A percentile compares a stretch with the other conserved stretches of the same genome.
Conservation (phyloP, 35 echinoderm and acorn worm species). For the Holothuria glaberrima region DNA sequence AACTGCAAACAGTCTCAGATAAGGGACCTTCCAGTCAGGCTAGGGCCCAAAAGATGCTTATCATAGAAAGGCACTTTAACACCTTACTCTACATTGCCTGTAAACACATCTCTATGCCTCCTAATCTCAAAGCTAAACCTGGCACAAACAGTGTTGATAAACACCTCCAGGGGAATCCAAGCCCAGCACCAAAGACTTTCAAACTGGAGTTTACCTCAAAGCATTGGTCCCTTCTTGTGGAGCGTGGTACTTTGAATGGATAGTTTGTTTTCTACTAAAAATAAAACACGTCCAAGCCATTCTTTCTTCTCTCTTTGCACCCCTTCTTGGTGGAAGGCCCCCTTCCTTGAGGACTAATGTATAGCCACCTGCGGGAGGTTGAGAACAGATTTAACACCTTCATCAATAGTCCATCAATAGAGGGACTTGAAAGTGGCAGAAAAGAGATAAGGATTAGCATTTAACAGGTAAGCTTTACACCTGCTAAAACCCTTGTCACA, state of each 20-base stretch:
- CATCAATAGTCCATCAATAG: background rate
- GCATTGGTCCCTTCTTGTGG: background rate
- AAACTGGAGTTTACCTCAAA: background rate
- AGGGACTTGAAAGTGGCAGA: slow-evolving; percentile 2
- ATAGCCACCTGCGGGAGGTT: slow-evolving; percentile 8
- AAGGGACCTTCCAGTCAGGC: too few relatives aligned
- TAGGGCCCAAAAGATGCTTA: too few relatives aligned
- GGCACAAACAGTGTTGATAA: slow-evolving; percentile 12
- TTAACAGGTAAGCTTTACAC: slow-evolving; percentile 32
- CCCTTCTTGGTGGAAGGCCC: background rate
- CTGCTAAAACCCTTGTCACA: slow-evolving; percentile 23
- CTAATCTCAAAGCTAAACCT: slow-evolving; percentile 34
- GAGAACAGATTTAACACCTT: slow-evolving; percentile 26
- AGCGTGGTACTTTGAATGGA: slow-evolving; percentile 19
- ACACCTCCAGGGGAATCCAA: background rate
- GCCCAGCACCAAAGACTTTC: background rate
- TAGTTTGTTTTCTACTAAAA: slow-evolving; percentile 31
- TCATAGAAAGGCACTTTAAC: too few relatives aligned
- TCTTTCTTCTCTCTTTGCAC: background rate
- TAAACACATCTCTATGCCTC: slow-evolving; percentile 8
- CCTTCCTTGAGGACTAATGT: background rate
- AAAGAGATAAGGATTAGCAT: slow-evolving; percentile 25
- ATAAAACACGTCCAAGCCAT: slow-evolving; percentile 29
- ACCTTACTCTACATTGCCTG: background rate
- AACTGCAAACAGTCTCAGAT: too few relatives aligned